A percentile compares a stretch with the other conserved stretches of the same genome.
phyloP scores from a whole-genome alignment of 2,113 vertebrate genomes.

The Pomatostomus ruficeps region DNA sequence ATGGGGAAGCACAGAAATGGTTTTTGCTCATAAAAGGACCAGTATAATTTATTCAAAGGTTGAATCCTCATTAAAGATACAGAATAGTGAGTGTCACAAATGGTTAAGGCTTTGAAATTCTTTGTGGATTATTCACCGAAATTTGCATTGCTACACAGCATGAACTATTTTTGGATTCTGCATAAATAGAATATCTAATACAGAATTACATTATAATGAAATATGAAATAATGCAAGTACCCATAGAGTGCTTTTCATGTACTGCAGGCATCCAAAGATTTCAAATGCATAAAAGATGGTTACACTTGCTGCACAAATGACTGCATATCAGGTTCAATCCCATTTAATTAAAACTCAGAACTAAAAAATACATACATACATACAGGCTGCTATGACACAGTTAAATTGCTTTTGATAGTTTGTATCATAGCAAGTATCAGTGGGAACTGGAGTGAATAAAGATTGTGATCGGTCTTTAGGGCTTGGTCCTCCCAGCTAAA shows the following conservation, averaged over 20 bases:
- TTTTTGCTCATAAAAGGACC: not conserved
- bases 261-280: conserved; percentile 41
- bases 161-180: conserved; percentile 58
- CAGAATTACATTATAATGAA: conserved; percentile 69
- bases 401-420: conserved; percentile 30
- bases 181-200: conserved; percentile 67
- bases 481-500: not conserved
- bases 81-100: conserved; percentile 14
- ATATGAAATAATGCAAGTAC: conserved; percentile 57
- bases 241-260: conserved; percentile 48
- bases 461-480: not conserved
- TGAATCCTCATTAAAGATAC: not conserved
- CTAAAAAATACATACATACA: not conserved
- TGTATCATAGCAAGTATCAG: not conserved
- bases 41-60: not conserved
- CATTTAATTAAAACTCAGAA: conserved; percentile 53
- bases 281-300: conserved; percentile 56
- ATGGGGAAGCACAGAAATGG: not conserved
- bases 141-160: conserved; percentile 43
- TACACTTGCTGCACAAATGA: conserved; percentile 43
- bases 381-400: not conserved
- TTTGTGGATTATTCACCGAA: conserved; percentile 56
- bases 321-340: not conserved
- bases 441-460: not conserved
- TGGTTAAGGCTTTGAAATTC: conserved; percentile 56